phyloP scores from a whole-genome alignment of 2,113 vertebrate genomes.

The Oreamnos americanus region DNA sequence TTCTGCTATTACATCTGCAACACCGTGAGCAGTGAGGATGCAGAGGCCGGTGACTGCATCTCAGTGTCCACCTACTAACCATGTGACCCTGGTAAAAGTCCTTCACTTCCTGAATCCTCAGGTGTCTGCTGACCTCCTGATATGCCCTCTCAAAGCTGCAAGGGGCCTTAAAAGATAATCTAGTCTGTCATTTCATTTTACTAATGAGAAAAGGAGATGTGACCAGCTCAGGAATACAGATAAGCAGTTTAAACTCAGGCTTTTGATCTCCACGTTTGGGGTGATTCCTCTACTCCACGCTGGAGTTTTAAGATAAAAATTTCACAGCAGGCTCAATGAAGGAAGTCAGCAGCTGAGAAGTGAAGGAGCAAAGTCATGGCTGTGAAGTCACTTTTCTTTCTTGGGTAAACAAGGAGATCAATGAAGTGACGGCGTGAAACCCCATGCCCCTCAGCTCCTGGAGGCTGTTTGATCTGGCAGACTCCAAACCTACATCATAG shows the following conservation, averaged over 20 bases:
- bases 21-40: neutral
- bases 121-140: neutral
- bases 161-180: neutral
- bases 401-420: neutral
- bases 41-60: neutral
- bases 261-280: neutral
- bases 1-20: neutral
- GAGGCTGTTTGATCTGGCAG: neutral
- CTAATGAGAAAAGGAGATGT: neutral
- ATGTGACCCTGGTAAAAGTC: neutral
- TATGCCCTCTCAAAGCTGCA: neutral
- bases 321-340: neutral
- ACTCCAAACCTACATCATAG: neutral
- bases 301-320: neutral
- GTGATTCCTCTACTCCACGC: neutral
- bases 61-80: neutral
- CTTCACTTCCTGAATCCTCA: neutral
- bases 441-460: neutral
- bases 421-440: rapidly evolving
- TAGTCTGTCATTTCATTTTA: neutral
- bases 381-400: neutral
- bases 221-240: neutral
- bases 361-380: neutral
- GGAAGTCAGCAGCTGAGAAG: neutral
- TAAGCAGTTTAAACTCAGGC: neutral